Base-by-base conservation (phyloP, 2,797 vertebrate species). In the Aplochiton taeniatus region DNA sequence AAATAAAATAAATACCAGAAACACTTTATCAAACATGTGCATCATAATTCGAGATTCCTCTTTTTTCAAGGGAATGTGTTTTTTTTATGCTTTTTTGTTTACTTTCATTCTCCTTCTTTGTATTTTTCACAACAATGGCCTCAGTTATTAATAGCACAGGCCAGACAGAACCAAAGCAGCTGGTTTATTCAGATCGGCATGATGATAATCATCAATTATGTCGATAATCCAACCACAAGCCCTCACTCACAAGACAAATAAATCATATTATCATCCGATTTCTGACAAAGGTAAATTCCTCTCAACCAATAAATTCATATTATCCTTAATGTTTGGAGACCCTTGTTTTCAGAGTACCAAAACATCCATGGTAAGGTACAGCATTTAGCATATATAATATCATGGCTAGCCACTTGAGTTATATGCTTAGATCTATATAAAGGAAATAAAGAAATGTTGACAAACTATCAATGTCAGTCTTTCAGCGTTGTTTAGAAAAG, bases 41-140 rank as follows among this genome's bases (percentile, higher is more conserved):
- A 81, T 81, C 77, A 81, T 71, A 71, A 80, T 64, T 58, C 56
- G 54, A 74, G 73, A 69, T 73, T 69, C 52, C 72, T 74, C 66
- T 83, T 67, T 74, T 76, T 72, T 68, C 51, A 46, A 53, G 31
- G 31, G 6, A 53, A 47, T 31, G 41, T 52, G 49, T 76, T 71
- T 68, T 64, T 82, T 66, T 61, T 54, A 45, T 84, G 44, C 51
- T 56, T 58, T 4, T 66, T 57, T 65, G 75, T 31, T 31, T 69
- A 59, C 68, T 64, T 80, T 77, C 68, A 53, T 67, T 51, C 54
- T 63, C 50, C 55, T 14, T 65, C 46, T 58, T 76, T 77, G 63
- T 46, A 70, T 69, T 68, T 81, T 72, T 78, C 82, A 90, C 83
- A 82, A 89, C 91, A 89, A 82, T 89, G 75, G 83, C 86, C 84